Base-by-base conservation (phyloP, 23 tunicate species). In the Styela clava region DNA sequence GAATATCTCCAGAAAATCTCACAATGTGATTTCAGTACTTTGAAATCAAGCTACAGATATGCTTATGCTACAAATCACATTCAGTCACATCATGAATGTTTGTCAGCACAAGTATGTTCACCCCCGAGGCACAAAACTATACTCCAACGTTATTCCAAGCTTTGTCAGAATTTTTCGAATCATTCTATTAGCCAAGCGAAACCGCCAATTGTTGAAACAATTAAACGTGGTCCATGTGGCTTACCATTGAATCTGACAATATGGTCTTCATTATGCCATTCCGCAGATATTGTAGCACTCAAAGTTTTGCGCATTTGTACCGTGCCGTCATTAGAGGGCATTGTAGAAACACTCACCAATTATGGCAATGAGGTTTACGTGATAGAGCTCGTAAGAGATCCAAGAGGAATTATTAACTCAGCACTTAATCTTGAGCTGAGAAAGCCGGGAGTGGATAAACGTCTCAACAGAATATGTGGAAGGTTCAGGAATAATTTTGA, bases 401-500 rank as follows among this genome's bases (percentile, higher is more conserved):
- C 71, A 25, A 27, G 71, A 67, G 71, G 31, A 16, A 67, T 67
- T 22, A 67, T 67, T 0, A 67, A 67, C 71, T 67, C 71, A 0
- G 71, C 71, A 1, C 71, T 67, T 0, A 19, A 67, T 67, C 31
- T 67, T 25, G 71, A 67, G 31, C n/a, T 67, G 2, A 67, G 31
- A 23, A 27, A 18, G 12, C 21, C 19, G 12, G 31, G 12, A 18
- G n/a, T 67, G n/a, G 71, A 18, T 44, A 7, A 7, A 44, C 56
- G 56, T 5, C 56, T 44, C 56, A 12, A 44, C 56, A 44, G 56
- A 12, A 12, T 44, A 5, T 44, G 56, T 44, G 56, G 56, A 44
- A 44, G 12, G 9, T 44, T 5, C 12, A 7, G 12, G 12, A 44
- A 44, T 44, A 44, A n/a, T n/a, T n/a, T n/a, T n/a, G n/a, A n/a